Conservation (phyloP, 2,888 invertebrate species). For the Criorhina ranunculi region DNA sequence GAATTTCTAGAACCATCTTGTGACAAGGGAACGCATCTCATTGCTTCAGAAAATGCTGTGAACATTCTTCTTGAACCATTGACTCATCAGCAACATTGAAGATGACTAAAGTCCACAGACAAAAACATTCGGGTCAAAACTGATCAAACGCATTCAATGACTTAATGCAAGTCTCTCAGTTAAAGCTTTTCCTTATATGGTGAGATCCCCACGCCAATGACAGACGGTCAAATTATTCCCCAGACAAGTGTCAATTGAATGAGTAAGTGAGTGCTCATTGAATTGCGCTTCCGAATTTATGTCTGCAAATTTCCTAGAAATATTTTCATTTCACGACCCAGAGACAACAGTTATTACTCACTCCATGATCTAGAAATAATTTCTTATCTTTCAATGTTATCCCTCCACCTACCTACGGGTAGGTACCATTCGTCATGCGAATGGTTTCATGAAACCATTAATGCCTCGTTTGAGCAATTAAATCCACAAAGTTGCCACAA, state of each 20-base stretch:
- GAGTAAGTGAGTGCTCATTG: neutral
- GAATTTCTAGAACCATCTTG: no score
- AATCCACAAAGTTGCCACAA: slow-evolving; percentile 47
- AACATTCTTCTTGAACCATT: neutral
- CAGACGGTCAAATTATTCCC: neutral
- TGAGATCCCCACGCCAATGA: neutral
- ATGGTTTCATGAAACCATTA: slow-evolving; percentile 42
- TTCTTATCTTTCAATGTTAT: slow-evolving; percentile 2
- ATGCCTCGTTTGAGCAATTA: slow-evolving; percentile 61
- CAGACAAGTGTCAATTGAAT: slow-evolving; percentile 1
- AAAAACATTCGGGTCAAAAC: no score
- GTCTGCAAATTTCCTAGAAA: neutral
- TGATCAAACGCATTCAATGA: no score
- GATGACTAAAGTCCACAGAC: no score
- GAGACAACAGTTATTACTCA: slow-evolving; percentile 11
- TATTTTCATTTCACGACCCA: neutral
- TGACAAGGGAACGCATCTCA: no score
- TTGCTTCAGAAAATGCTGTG: no score
- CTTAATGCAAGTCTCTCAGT: no score
- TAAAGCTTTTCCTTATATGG: no score
- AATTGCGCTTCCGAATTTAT: neutral
- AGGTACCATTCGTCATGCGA: slow-evolving; percentile 21
- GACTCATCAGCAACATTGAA: no score
- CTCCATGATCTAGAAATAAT: neutral
- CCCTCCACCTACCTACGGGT: neutral